Conservation (phyloP, 1,140 invertebrate genomes). For the Scaptomyza montana region DNA sequence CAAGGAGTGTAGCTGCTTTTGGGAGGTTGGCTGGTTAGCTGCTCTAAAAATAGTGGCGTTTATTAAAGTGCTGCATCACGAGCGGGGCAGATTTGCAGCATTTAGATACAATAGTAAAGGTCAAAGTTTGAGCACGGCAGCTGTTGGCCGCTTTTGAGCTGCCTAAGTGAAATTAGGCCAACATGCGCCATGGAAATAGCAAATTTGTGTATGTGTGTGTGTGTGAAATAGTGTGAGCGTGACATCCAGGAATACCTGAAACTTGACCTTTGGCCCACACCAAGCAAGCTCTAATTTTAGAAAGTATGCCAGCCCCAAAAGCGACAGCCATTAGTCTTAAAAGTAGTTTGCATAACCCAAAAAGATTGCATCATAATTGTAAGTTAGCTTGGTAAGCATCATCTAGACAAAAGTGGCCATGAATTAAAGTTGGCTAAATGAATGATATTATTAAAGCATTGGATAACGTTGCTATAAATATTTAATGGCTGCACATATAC, state of each 20-base stretch:
- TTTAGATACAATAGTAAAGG: constrained; percentile 23
- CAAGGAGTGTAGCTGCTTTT: neutral
- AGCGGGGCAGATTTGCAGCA: constrained; percentile 13
- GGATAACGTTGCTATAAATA: constrained; percentile 5
- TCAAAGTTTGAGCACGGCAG: constrained; percentile 31
- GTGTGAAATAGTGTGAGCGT: constrained; percentile 17
- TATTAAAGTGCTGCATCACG: constrained; percentile 46
- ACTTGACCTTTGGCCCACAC: constrained; percentile 38
- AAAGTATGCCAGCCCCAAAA: neutral
- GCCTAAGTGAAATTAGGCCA: constrained; percentile 35
- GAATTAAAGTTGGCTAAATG: constrained; percentile 5
- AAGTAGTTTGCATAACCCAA: neutral
- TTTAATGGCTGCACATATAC: constrained; percentile 5
- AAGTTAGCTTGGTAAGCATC: neutral
- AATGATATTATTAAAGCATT: constrained; percentile 2
- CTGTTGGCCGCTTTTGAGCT: constrained; percentile 6
- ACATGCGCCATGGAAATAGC: constrained; percentile 29
- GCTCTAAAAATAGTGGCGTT: constrained; percentile 12
- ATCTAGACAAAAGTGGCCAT: neutral
- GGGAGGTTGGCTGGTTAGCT: neutral
- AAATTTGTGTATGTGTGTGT: constrained; percentile 15
- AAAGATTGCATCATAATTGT: constrained; percentile 6
- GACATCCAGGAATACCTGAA: constrained; percentile 16
- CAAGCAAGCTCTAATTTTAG: constrained; percentile 10
- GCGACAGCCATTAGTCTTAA: neutral